These are phyloP conservation scores for Danio tinwini DNA, from an alignment of 2,797 vertebrate genomes.

Conservation along the genomic window DNA sequence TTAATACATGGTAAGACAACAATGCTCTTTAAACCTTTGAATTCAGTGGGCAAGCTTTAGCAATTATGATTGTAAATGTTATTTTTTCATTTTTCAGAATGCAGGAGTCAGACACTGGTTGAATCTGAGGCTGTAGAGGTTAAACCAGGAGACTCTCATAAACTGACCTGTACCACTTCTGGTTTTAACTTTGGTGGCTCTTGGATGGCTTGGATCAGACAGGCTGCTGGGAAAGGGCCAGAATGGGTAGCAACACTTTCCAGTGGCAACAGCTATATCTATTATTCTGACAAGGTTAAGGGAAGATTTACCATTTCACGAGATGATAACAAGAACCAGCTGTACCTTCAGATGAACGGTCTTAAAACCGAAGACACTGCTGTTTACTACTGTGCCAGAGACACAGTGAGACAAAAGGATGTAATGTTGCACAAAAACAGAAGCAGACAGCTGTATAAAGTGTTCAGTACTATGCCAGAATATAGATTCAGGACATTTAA, in stretches of 20 bases:
- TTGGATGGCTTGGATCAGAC: slow-evolving; percentile 56
- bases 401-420: background rate
- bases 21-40: background rate
- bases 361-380: slow-evolving; percentile 50
- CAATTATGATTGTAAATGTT: background rate
- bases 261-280: slow-evolving; percentile 17
- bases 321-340: slow-evolving; percentile 57
- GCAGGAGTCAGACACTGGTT: slow-evolving; percentile 56
- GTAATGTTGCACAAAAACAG: background rate
- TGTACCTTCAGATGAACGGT: slow-evolving; percentile 61
- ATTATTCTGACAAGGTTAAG: slow-evolving; percentile 50
- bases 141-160: slow-evolving; percentile 48
- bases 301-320: slow-evolving; percentile 60
- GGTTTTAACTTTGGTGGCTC: slow-evolving; percentile 2
- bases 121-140: slow-evolving; percentile 59
- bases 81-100: slow-evolving; percentile 5
- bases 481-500: no score
- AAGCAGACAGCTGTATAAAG: background rate
- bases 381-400: slow-evolving; percentile 51
- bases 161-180: slow-evolving; percentile 52
- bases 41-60: background rate
- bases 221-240: slow-evolving; percentile 60
- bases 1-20: background rate
- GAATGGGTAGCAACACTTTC: slow-evolving; percentile 58
- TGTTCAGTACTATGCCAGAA: no score